Conservation (phyloP, 2,888 invertebrate species). For the Brachypalpus laphriformis region DNA sequence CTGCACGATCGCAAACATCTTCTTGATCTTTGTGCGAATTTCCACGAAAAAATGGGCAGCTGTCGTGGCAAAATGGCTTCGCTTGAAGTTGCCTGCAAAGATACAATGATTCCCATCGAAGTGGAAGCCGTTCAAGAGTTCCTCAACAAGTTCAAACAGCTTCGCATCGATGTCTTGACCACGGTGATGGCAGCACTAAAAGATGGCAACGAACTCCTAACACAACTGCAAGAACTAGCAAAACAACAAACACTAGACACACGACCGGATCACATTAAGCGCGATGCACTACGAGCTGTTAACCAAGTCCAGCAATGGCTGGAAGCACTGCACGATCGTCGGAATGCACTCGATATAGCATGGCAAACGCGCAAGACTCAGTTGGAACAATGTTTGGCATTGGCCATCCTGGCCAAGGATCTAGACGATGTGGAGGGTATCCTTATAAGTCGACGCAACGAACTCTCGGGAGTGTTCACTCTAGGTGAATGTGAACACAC, state of each 20-base stretch:
- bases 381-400: slow-evolving; percentile 90
- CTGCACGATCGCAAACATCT: slow-evolving; percentile 90
- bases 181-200: slow-evolving; percentile 91
- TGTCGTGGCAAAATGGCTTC: slow-evolving; percentile 88
- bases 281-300: slow-evolving; percentile 84
- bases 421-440: slow-evolving; percentile 86
- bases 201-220: slow-evolving; percentile 90
- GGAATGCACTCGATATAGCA: slow-evolving; percentile 88
- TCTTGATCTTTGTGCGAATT: slow-evolving; percentile 90
- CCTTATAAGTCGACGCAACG: slow-evolving; percentile 84
- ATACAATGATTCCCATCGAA: slow-evolving; percentile 87
- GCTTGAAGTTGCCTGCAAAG: slow-evolving; percentile 88
- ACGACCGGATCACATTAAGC: slow-evolving; percentile 86
- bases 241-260: slow-evolving; percentile 90
- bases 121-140: slow-evolving; percentile 88
- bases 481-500: slow-evolving; percentile 88
- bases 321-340: slow-evolving; percentile 89
- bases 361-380: slow-evolving; percentile 89
- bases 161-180: slow-evolving; percentile 89
- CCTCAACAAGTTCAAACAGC: slow-evolving; percentile 88
- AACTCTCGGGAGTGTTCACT: slow-evolving; percentile 84
- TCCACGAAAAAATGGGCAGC: slow-evolving; percentile 88
- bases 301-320: slow-evolving; percentile 90
- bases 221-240: slow-evolving; percentile 89
- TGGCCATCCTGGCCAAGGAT: slow-evolving; percentile 89